Conservation (phyloP, 2,888 invertebrate genomes). For the Pomacea canaliculata region DNA sequence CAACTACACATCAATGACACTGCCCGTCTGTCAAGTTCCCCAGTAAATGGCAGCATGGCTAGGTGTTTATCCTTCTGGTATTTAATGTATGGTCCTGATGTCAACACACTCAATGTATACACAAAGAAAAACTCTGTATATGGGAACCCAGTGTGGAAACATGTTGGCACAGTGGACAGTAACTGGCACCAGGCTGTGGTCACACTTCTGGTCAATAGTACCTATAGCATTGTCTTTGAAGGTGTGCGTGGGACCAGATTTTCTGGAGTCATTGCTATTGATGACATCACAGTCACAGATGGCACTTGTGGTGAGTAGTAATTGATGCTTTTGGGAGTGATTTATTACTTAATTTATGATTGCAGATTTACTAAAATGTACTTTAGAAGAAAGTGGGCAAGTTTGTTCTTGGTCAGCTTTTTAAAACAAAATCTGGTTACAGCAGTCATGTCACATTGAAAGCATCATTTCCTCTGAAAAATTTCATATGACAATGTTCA, state of each 20-base stretch:
- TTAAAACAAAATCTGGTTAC: too few relatives aligned
- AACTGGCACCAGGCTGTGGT: constrained; percentile 54
- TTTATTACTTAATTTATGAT: too few relatives aligned
- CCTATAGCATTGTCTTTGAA: constrained; percentile 50
- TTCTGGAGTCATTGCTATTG: constrained; percentile 59
- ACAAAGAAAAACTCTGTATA: constrained; percentile 39
- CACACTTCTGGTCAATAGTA: constrained; percentile 21
- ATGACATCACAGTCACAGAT: constrained; percentile 50
- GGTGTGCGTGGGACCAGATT: constrained; percentile 52
- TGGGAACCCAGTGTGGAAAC: constrained; percentile 51
- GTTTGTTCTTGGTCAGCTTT: too few relatives aligned
- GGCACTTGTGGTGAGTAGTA: constrained; percentile 41
- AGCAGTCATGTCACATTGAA: too few relatives aligned
- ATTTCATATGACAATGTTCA: too few relatives aligned
- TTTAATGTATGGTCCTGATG: constrained; percentile 61
- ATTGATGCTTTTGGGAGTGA: not conserved
- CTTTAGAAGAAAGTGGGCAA: too few relatives aligned
- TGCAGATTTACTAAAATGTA: too few relatives aligned
- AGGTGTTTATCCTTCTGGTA: constrained; percentile 63
- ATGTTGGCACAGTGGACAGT: constrained; percentile 47
- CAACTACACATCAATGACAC: constrained; percentile 75
- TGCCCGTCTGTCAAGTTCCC: constrained; percentile 70
- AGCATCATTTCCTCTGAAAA: too few relatives aligned
- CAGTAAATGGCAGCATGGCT: constrained; percentile 39
- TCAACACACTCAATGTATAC: constrained; percentile 59